Base-by-base conservation (phyloP, 2,797 vertebrate species). In the Thripadectes ignobilis region DNA sequence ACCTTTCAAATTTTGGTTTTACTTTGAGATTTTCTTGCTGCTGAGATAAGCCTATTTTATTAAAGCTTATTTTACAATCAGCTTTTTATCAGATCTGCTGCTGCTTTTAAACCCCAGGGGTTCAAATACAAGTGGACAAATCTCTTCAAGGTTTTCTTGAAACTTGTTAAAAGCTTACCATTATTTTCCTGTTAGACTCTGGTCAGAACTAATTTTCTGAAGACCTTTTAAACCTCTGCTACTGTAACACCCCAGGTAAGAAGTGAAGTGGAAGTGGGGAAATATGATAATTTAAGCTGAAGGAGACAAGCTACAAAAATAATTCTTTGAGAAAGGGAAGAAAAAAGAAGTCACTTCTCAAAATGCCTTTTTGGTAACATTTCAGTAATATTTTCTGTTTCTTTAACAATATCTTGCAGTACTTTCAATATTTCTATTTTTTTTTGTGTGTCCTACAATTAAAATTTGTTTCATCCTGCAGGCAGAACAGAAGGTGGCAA, bases 1-100 rank as follows among this genome's bases (percentile, higher is more conserved):
- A 30, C 36, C 29, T 89, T 91, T 93, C 23, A 75, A 67, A 83
- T 10, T 74, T 91, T 52, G n/a, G 73, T 95, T 92, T 91, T 80
- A 85, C 20, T 77, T 65, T 63, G 61, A 92, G 58, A 69, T 76
- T 92, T 95, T 79, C n/a, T 30, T 18, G 6, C 54, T 88, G 51
- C 36, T 59, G 49, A 24, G 58, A 69, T 76, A 94, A 78, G 12
- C 54, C 14, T 69, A 29, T 94, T 95, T 91, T 94, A 92, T 87
- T 88, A 57, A 32, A 93, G 38, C 30, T 92, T 75, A 78, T 91
- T 94, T 95, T 96, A 59, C 48, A 85, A 90, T 62, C 32, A 94
- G 38, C 8, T 79, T 62, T 96, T 93, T 88, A 87, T 88, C 63
- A 86, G 59, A 65, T 74, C 59, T 91, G 14, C 18, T 14, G 19